Percentiles rank a stretch among this genome's conserved stretches.
These are phyloP conservation scores for Acleris literana DNA, from an alignment of 2,888 invertebrate genomes.

Conservation along the genomic window DNA sequence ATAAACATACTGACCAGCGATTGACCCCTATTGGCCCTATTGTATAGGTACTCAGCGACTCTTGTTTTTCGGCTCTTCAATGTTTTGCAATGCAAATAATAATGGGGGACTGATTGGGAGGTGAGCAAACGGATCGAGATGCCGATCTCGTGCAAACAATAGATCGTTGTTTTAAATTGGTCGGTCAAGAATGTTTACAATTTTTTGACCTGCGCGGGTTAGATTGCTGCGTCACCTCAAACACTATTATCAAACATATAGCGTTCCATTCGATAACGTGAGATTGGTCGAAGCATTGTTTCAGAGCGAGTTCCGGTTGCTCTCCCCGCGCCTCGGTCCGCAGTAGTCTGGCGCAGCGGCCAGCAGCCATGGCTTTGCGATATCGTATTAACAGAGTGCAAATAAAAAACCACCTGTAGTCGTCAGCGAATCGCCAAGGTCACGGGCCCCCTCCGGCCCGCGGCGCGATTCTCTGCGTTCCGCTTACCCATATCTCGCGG, in stretches of 20 bases:
- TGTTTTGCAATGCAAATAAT: constrained; percentile 34
- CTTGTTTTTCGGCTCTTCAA: constrained; percentile 15
- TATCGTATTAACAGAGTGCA: constrained; percentile 63
- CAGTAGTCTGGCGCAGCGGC: constrained; percentile 48
- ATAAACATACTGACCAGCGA: no score
- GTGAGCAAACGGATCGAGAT: constrained; percentile 26
- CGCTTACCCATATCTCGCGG: constrained; percentile 82
- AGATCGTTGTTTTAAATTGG: constrained; percentile 48
- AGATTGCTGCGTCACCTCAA: constrained; percentile 30
- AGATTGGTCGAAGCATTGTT: constrained; percentile 56
- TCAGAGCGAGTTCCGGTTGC: constrained; percentile 66
- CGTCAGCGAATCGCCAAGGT: constrained; percentile 79
- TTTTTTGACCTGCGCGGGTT: constrained; percentile 25
- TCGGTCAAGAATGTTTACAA: constrained; percentile 45
- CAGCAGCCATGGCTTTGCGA: constrained; percentile 60
- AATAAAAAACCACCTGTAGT: constrained; percentile 82
- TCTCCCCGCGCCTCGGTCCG: constrained; percentile 53
- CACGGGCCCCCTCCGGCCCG: constrained; percentile 67
- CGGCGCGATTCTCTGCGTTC: constrained; percentile 73
- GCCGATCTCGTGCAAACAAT: constrained; percentile 47
- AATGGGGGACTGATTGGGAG: constrained; percentile 35
- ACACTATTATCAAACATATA: constrained; percentile 31
- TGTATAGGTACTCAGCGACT: constrained; percentile 1
- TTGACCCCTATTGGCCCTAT: no score
- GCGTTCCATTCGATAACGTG: constrained; percentile 19